Percentiles rank a stretch among this genome's conserved stretches.
Evolutionary conservation across 2,888 invertebrate genomes (phyloP).

Genomic region (Nephrotoma appendiculata): DNA sequence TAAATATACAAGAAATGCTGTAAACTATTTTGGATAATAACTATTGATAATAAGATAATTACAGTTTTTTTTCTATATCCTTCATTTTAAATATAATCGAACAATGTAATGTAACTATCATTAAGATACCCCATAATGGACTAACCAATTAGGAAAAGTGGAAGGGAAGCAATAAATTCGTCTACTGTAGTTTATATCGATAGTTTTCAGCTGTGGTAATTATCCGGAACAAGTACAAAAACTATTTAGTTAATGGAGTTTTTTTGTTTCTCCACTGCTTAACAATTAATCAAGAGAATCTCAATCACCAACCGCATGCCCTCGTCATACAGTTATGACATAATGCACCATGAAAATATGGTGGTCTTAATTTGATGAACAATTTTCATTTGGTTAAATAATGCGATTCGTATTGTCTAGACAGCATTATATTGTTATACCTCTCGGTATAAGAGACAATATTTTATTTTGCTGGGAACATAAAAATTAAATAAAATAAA

Average conservation of each 20-base stretch:
- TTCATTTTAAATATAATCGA: not conserved
- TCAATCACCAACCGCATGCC: not conserved
- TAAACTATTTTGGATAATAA: not conserved
- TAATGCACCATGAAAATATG: not conserved
- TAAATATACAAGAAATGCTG: not conserved
- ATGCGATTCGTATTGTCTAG: not conserved
- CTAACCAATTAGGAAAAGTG: not conserved
- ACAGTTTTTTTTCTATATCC: not conserved
- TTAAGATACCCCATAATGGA: not conserved
- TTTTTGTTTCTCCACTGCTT: not conserved
- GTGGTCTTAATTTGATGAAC: not conserved
- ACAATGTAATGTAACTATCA: not conserved
- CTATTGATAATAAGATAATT: not conserved
- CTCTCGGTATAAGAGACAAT: not conserved
- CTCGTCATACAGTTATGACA: not conserved
- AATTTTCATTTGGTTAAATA: not conserved
- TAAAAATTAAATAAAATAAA: not conserved
- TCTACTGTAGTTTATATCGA: not conserved
- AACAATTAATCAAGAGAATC: not conserved
- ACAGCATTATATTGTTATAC: not conserved
- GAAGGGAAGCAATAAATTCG: not conserved
- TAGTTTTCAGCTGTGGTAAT: not conserved
- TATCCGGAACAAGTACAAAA: not conserved
- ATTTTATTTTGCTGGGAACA: not conserved
- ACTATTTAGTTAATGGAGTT: not conserved